Evolutionary conservation across 2,113 vertebrate species (phyloP).

Genomic region (Alethe castanea): DNA sequence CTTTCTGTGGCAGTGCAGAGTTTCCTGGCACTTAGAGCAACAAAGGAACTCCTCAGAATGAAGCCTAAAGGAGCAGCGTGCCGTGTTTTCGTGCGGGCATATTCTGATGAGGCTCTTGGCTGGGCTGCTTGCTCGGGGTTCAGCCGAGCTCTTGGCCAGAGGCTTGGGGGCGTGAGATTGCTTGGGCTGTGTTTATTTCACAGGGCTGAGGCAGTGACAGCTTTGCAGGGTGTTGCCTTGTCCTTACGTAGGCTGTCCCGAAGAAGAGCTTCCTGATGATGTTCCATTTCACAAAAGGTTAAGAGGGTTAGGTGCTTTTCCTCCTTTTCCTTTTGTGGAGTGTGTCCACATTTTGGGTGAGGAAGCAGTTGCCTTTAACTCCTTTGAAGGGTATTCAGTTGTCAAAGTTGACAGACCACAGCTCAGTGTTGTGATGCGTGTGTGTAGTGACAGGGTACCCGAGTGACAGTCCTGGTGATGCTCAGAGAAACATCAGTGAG

Average conservation of each 20-base stretch:
- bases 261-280: not conserved
- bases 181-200: not conserved
- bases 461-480: not conserved
- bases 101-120: not conserved
- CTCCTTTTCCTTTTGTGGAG: not conserved
- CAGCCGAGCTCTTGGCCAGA: not conserved
- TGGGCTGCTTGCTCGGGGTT: not conserved
- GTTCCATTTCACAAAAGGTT: not conserved
- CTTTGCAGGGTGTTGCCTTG: not conserved
- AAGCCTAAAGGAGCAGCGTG: not conserved
- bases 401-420: rapidly evolving
- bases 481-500: not conserved
- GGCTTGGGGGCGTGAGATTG: not conserved
- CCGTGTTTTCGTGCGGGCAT: not conserved
- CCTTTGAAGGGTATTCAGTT: not conserved
- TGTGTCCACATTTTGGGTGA: rapidly evolving
- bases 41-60: not conserved
- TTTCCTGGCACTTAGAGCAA: conserved; percentile 38
- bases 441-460: not conserved
- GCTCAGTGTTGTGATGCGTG: rapidly evolving
- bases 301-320: not conserved
- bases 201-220: not conserved
- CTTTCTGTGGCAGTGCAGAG: conserved; percentile 77
- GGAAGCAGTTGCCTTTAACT: not conserved
- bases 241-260: not conserved